Evolutionary conservation across 2,113 vertebrate genomes (phyloP).

Genomic region (Tyrannus savana): DNA sequence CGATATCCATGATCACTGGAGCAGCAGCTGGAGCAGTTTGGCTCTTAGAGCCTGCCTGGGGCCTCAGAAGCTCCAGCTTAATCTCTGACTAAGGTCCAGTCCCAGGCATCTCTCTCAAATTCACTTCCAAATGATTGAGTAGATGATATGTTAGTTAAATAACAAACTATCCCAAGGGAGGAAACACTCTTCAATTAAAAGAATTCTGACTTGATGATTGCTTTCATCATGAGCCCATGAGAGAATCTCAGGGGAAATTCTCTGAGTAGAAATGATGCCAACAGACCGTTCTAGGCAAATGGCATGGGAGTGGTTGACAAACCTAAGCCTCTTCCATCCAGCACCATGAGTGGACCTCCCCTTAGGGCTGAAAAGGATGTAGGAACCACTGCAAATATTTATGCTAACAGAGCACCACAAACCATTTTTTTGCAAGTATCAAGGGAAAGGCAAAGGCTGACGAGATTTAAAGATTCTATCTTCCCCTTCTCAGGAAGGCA

Average conservation of each 20-base stretch:
- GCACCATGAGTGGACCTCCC: neutral
- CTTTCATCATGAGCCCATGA: neutral
- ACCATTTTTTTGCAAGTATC: neutral
- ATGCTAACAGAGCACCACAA: conserved; percentile 10
- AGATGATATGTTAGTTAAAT: neutral
- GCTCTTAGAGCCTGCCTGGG: neutral
- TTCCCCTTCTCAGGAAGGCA: conserved; percentile 2
- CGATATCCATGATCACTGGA: rapidly evolving
- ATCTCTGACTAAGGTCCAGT: neutral
- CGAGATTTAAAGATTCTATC: neutral
- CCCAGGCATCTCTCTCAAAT: neutral
- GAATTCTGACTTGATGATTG: neutral
- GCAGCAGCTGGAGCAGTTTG: neutral
- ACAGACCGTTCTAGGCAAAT: neutral
- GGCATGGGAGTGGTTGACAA: neutral
- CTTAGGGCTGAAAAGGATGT: neutral
- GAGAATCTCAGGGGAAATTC: neutral
- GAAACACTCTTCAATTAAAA: neutral
- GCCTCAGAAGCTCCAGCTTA: neutral
- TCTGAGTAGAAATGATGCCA: neutral
- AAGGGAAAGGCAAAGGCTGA: conserved; percentile 1
- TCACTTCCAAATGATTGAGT: neutral
- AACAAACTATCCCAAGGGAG: neutral
- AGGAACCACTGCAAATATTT: conserved; percentile 11
- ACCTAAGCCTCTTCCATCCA: neutral